phyloP scores from a whole-genome alignment of 2,113 vertebrate genomes.

The Stegastes partitus region DNA sequence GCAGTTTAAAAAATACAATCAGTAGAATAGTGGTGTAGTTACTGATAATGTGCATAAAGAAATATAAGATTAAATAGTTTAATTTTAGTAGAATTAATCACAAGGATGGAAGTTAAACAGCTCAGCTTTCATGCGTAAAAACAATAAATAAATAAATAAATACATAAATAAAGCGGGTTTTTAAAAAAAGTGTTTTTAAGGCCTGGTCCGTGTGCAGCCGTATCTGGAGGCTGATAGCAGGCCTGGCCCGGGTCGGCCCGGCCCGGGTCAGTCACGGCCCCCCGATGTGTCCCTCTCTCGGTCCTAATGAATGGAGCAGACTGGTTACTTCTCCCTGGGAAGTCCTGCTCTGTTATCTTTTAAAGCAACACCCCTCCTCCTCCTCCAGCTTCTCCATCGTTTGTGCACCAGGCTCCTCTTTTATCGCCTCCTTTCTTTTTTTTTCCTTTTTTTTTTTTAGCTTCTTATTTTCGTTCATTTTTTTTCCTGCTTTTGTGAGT shows the following conservation, averaged over 20 bases:
- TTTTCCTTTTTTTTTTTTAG: background rate
- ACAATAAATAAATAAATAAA: too few relatives aligned
- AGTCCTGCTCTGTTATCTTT: conserved; percentile 84
- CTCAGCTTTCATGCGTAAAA: too few relatives aligned
- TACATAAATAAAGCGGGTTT: too few relatives aligned
- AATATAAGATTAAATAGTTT: too few relatives aligned
- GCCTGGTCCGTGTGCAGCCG: background rate
- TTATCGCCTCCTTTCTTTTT: background rate
- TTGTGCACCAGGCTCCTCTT: background rate
- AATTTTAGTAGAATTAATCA: too few relatives aligned
- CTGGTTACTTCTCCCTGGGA: conserved; percentile 68
- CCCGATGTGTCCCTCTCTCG: background rate
- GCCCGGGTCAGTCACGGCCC: background rate
- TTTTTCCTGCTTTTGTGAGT: background rate
- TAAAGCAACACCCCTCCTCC: conserved; percentile 15
- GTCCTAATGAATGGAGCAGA: conserved; percentile 74
- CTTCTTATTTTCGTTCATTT: background rate
- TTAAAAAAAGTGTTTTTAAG: background rate
- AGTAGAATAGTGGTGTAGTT: too few relatives aligned
- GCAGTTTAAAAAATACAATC: too few relatives aligned
- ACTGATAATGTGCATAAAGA: too few relatives aligned
- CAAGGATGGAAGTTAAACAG: background rate
- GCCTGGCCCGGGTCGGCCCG: conserved; percentile 27
- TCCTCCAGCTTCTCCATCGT: background rate
- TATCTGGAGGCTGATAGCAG: conserved; percentile 21